Conservation (phyloP, 2,888 invertebrate species). For the Drosophila macrothrix region DNA sequence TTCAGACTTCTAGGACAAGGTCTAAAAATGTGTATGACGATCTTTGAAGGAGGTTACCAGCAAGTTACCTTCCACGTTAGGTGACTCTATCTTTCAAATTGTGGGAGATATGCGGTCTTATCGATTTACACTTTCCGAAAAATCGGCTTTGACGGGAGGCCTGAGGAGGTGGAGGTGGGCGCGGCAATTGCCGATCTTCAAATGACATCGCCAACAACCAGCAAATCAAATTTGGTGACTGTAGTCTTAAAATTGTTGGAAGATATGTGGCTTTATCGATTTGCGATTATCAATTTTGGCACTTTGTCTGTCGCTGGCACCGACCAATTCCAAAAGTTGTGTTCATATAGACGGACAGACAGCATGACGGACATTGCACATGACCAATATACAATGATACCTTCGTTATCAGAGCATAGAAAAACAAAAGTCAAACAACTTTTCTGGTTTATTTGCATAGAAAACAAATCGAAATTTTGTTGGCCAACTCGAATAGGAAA, state of each 20-base stretch:
- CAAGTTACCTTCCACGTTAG: no score
- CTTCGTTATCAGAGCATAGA: neutral
- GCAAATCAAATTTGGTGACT: neutral
- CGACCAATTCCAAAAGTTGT: neutral
- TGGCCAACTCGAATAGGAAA: slow-evolving; percentile 6
- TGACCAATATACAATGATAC: no score
- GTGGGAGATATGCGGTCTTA: no score
- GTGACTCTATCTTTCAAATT: no score
- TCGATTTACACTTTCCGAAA: no score
- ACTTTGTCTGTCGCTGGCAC: neutral
- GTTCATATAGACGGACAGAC: no score
- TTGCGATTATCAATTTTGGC: neutral
- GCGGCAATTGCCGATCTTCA: neutral
- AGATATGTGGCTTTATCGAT: neutral
- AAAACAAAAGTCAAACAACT: no score
- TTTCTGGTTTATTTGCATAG: slow-evolving; percentile 26
- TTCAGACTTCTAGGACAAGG: no score
- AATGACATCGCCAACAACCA: neutral
- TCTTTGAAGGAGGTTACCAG: no score
- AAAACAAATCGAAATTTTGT: slow-evolving; percentile 14
- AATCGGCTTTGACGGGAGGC: no score
- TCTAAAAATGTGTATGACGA: no score
- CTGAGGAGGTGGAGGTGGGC: neutral
- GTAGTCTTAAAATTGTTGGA: neutral
- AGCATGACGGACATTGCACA: no score